Conservation (phyloP, 2,113 vertebrate species). For the Pipa parva region DNA sequence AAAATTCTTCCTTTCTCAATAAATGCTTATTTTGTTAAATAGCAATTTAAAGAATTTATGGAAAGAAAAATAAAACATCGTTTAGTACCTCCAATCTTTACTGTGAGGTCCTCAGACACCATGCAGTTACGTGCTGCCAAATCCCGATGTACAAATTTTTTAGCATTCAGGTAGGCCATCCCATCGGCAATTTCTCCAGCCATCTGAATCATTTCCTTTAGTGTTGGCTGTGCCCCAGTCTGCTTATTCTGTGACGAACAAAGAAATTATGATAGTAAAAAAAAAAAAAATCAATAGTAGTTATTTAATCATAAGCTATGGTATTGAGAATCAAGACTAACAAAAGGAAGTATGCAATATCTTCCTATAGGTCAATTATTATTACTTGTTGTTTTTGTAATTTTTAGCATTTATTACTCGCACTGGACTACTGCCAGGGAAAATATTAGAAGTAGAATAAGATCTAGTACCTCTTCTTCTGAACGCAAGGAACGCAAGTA, state of each 20-base stretch:
- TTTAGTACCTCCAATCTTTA: conserved; percentile 79
- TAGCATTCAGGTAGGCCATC: conserved; percentile 74
- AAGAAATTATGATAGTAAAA: neutral
- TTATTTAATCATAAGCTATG: no score
- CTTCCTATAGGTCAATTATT: no score
- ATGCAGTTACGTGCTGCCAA: conserved; percentile 77
- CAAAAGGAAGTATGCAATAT: no score
- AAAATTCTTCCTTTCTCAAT: no score
- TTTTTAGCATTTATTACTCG: no score
- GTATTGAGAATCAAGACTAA: no score
- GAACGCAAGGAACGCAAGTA: conserved; percentile 66
- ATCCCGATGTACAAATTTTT: conserved; percentile 75
- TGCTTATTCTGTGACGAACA: conserved; percentile 61
- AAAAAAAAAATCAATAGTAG: no score
- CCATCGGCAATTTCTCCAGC: conserved; percentile 71
- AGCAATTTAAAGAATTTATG: no score
- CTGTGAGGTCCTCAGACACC: conserved; percentile 73
- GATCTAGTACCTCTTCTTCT: conserved; percentile 61
- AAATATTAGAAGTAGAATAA: neutral
- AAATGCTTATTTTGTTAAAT: no score
- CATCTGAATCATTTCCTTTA: conserved; percentile 74
- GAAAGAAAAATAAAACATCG: no score
- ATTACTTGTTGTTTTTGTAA: no score
- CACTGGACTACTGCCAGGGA: no score
- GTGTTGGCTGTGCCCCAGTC: conserved; percentile 48